Conservation (phyloP, 2,113 vertebrate genomes). For the Ptilonorhynchus violaceus region DNA sequence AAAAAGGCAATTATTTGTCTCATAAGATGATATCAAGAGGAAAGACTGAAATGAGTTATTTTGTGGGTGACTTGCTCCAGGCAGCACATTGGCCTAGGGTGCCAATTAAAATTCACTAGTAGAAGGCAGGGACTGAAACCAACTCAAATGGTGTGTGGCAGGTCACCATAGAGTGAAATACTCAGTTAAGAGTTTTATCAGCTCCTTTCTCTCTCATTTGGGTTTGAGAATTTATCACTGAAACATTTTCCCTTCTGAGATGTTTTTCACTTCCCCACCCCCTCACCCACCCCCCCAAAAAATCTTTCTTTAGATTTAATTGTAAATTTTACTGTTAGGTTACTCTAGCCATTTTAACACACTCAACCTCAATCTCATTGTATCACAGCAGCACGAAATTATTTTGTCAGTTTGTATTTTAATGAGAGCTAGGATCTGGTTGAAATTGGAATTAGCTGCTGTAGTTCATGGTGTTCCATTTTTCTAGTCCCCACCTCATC, state of each 20-base stretch:
- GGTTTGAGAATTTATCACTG: not conserved
- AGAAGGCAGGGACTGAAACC: not conserved
- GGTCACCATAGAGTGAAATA: not conserved
- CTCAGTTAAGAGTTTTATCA: not conserved
- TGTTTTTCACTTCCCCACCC: not conserved
- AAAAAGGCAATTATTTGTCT: not conserved
- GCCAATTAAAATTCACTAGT: not conserved
- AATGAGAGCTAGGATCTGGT: not conserved
- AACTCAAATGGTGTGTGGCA: not conserved
- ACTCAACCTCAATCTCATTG: not conserved
- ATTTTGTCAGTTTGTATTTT: not conserved
- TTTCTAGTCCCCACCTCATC: not conserved
- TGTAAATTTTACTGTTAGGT: not conserved
- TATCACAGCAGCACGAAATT: not conserved
- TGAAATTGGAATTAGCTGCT: not conserved
- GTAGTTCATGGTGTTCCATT: not conserved
- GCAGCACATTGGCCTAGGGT: not conserved
- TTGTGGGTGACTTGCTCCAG: not conserved
- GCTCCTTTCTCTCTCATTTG: not conserved
- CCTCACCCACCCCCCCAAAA: fast-evolving
- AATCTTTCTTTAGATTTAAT: not conserved
- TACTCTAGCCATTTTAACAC: not conserved
- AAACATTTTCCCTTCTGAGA: not conserved
- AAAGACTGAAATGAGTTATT: not conserved
- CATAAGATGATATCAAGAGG: not conserved